Conservation (phyloP, 2,888 invertebrate genomes). For the Branchellion lobata region DNA sequence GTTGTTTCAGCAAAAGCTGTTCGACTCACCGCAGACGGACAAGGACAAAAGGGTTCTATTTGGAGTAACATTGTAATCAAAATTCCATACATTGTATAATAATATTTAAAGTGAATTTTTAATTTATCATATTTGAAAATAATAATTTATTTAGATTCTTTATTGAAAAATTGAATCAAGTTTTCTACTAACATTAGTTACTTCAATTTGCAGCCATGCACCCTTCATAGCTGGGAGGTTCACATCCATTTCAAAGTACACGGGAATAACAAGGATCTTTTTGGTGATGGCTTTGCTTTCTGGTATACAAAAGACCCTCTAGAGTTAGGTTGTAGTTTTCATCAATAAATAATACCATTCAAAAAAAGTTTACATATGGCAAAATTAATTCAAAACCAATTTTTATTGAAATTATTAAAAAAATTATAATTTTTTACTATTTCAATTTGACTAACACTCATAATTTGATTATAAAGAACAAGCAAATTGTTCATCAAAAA, state of each 20-base stretch:
- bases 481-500: too few relatives aligned
- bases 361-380: not conserved
- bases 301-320: constrained; percentile 74
- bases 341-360: too few relatives aligned
- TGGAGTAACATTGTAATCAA: constrained; percentile 80
- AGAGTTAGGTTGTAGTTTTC: constrained; percentile 54
- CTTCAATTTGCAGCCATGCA: constrained; percentile 78
- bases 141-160: not conserved
- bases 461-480: too few relatives aligned
- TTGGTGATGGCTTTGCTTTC: constrained; percentile 92
- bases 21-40: constrained; percentile 85
- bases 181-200: not conserved
- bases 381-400: too few relatives aligned
- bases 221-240: constrained; percentile 89
- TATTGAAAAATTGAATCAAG: not conserved
- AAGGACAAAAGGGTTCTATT: constrained; percentile 86
- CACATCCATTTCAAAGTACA: constrained; percentile 94
- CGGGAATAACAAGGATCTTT: constrained; percentile 90
- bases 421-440: too few relatives aligned
- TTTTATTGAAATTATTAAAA: too few relatives aligned
- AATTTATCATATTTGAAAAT: not conserved
- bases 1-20: constrained; percentile 93
- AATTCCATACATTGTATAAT: constrained; percentile 54
- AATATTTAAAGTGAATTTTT: not conserved
- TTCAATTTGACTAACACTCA: too few relatives aligned